Percentiles rank a stretch among this genome's conserved stretches.
Evolutionary conservation across 2,797 vertebrate species (phyloP).

Genomic region (Clarias laeviceps): DNA sequence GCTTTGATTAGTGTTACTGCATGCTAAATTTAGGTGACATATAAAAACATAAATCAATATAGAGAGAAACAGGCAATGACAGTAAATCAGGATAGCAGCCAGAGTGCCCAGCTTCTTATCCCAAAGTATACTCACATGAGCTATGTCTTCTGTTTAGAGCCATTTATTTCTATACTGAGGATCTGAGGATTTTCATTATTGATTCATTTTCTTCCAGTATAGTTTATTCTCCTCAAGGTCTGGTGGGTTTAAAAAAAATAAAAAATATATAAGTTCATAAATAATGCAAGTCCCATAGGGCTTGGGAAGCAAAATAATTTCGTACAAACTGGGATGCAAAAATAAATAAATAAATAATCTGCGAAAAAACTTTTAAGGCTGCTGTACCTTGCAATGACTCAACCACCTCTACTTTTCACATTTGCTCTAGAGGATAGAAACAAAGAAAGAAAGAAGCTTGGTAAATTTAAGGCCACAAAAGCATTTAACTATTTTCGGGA

Average conservation of each 20-base stretch:
- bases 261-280: neutral
- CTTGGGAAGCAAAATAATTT: neutral
- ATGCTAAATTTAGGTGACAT: conserved; percentile 74
- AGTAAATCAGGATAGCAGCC: conserved; percentile 60
- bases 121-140: neutral
- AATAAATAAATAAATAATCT: neutral
- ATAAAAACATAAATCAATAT: conserved; percentile 68
- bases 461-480: neutral
- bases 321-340: neutral
- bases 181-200: neutral
- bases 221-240: neutral
- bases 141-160: neutral
- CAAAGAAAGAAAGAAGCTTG: no score
- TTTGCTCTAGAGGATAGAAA: neutral
- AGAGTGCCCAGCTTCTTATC: conserved; percentile 2
- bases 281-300: no score
- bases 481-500: neutral
- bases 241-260: neutral
- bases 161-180: neutral
- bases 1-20: conserved; percentile 70
- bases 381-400: neutral
- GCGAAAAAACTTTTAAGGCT: neutral
- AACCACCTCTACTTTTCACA: neutral
- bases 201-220: neutral
- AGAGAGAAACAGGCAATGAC: conserved; percentile 61